These are phyloP conservation scores for Paradisaea rubra DNA, from an alignment of 2,113 vertebrate species.

Conservation along the genomic window DNA sequence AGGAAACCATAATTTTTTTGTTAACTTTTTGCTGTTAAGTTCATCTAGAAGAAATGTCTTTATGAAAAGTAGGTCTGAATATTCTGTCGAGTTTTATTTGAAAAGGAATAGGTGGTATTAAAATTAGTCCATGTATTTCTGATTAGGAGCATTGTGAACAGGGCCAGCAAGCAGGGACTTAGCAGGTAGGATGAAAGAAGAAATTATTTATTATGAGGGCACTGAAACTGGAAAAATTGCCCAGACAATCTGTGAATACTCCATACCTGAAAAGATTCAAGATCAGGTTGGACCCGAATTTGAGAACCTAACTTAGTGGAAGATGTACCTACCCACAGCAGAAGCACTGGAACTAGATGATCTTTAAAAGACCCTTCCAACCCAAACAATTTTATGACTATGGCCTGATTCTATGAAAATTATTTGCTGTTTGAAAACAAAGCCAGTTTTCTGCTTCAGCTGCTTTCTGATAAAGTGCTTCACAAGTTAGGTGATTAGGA, in stretches of 20 bases:
- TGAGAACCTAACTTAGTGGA: not conserved
- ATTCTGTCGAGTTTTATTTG: not conserved
- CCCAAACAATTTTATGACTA: not conserved
- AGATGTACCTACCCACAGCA: not conserved
- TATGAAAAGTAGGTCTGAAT: not conserved
- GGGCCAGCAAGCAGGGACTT: not conserved
- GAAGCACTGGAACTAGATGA: fast-evolving
- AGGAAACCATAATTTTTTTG: not conserved
- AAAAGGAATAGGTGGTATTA: not conserved
- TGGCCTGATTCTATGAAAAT: not conserved
- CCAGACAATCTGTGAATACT: not conserved
- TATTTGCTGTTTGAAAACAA: not conserved
- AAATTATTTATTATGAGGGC: not conserved
- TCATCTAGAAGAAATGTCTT: not conserved
- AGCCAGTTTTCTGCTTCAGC: not conserved
- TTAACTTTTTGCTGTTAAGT: not conserved
- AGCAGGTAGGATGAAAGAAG: not conserved
- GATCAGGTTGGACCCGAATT: not conserved
- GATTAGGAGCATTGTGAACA: not conserved
- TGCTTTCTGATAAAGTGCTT: not conserved
- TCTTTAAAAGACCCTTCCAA: not conserved
- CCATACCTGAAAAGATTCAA: not conserved
- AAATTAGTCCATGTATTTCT: not conserved
- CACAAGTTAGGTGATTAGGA: not conserved
- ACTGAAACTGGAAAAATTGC: not conserved